Evolutionary conservation across 2,113 vertebrate genomes (phyloP).

Genomic region (Hippocampus mohnikei): DNA sequence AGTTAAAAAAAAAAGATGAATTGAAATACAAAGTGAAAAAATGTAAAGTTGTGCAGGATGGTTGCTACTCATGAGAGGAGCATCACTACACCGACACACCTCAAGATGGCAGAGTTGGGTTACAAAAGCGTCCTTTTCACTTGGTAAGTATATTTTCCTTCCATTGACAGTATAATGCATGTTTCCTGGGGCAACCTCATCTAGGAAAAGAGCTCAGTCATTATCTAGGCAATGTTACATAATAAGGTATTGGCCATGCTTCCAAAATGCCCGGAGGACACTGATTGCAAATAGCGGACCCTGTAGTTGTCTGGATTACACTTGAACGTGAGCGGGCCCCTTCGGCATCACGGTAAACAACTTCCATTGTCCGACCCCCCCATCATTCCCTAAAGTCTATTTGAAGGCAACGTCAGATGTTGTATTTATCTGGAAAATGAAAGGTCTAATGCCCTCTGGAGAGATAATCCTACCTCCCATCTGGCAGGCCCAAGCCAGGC

Average conservation of each 20-base stretch:
- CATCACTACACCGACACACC: conserved; percentile 4
- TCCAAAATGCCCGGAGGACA: background rate
- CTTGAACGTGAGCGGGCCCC: background rate
- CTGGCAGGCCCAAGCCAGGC: conserved; percentile 34
- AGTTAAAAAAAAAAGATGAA: no score
- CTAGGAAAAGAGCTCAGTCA: background rate
- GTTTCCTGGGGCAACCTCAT: background rate
- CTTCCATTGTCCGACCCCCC: no score
- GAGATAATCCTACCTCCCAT: conserved; percentile 60
- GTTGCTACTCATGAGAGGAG: background rate
- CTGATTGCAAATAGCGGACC: background rate
- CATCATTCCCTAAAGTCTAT: no score
- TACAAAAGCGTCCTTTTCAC: background rate
- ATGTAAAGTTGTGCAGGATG: background rate
- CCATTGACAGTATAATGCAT: no score
- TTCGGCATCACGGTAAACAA: background rate
- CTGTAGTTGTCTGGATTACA: background rate
- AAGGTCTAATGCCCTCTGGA: conserved; percentile 33
- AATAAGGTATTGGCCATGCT: background rate
- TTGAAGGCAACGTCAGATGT: no score
- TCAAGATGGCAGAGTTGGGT: conserved; percentile 61
- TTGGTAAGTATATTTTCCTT: background rate
- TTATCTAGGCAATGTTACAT: background rate
- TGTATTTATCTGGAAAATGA: conserved; percentile 11
- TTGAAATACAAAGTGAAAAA: background rate